phyloP scores from a whole-genome alignment of 2,113 vertebrate genomes.

The Catharus minimus region DNA sequence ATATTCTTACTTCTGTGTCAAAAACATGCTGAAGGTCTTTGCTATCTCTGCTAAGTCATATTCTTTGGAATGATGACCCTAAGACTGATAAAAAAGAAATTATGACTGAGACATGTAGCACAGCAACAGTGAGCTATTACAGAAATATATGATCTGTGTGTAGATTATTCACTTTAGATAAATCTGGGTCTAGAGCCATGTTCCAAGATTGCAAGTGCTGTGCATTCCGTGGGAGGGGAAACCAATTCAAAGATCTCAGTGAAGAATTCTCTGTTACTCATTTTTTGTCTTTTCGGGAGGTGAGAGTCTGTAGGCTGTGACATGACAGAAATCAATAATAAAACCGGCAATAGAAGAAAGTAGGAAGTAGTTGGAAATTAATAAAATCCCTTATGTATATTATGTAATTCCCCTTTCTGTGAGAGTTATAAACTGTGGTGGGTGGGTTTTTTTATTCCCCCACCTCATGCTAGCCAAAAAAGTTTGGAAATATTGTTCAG shows the following conservation, averaged over 20 bases:
- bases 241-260: neutral
- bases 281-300: neutral
- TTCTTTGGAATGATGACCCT: neutral
- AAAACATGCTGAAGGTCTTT: neutral
- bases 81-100: neutral
- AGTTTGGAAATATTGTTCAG: neutral
- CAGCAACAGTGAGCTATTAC: neutral
- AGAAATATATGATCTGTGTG: neutral
- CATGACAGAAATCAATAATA: neutral
- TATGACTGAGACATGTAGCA: neutral
- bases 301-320: neutral
- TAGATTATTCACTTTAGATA: neutral
- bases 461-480: neutral
- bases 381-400: neutral
- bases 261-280: neutral
- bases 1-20: neutral
- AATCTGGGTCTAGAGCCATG: fast-evolving
- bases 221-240: fast-evolving
- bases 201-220: neutral
- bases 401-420: neutral
- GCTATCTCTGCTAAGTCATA: neutral
- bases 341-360: neutral
- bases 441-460: neutral
- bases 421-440: neutral
- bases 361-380: neutral